Evolutionary conservation across 2,113 vertebrate species (phyloP), one percentile per base, ranked within the genome.

Genomic region (Myotis brandtii): DNA sequence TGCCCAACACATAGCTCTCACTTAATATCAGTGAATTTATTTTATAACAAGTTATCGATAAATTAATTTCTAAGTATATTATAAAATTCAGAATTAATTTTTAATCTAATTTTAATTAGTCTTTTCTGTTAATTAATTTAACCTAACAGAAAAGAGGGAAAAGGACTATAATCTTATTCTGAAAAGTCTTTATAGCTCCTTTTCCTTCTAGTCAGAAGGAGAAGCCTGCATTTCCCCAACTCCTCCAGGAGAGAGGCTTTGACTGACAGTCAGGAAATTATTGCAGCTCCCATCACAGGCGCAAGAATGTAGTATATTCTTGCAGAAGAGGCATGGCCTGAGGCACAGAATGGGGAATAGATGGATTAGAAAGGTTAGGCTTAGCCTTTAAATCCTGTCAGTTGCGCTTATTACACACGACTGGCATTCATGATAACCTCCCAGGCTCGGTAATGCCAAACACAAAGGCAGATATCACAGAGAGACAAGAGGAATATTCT

Each of bases 371-470:
- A 96, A 96, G 86, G 95, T 43, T 91, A 72, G 67, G 76, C 80
- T 94, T 52, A 76, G 91, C 91, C 93, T 97, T 96, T 86, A 95
- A 95, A 89, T 94, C 94, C 93, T 82, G 89, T 92, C 97, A 82
- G 93, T 46, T 87, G 94, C 0, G 6, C 84, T 95, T 75, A 89
- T 81, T 93, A 94, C 97, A 93, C 95, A 95, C 56, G 77, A 89
- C 89, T 87, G 93, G 97, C 86, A 87, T 91, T 86, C 79, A 9
- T 2, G 83, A 96, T 93, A 94, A 89, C 89, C 95, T 97, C 89
- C 40, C 17, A 94, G 80, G 83, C 90, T 93, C 11, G 0, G 91
- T 56, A 76, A 94, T 12, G 59, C 91, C 93, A 67, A 87, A 62
- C 46, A 86, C 95, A 96, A 84, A 93, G 89, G 34, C 79, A 81